phyloP scores from a whole-genome alignment of 2,888 invertebrate species.

The Eugnorisma glareosa region DNA sequence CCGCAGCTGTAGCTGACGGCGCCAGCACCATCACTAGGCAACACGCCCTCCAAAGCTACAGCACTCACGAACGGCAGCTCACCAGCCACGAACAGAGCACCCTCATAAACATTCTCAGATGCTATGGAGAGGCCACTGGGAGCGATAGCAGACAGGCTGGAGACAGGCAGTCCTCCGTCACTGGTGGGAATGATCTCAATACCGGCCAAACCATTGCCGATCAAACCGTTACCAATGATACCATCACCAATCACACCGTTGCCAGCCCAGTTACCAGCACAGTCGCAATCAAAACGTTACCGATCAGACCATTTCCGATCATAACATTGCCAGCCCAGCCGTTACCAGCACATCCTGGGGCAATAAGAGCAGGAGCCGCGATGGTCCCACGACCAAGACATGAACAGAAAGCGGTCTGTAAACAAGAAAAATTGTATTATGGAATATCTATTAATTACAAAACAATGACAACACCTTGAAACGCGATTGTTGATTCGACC shows the following conservation, averaged over 20 bases:
- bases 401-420: not conserved
- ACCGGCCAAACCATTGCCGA: conserved; percentile 7
- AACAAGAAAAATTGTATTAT: not conserved
- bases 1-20: conserved; percentile 56
- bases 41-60: conserved; percentile 72
- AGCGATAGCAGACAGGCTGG: conserved; percentile 9
- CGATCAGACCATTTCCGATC: not conserved
- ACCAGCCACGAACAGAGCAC: conserved; percentile 72
- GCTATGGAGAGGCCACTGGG: conserved; percentile 21
- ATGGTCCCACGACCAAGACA: not conserved
- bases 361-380: not conserved
- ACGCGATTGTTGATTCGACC: not conserved
- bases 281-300: not conserved
- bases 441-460: not conserved
- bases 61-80: conserved; percentile 77
- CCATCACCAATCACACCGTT: conserved; percentile 9
- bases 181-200: conserved; percentile 22
- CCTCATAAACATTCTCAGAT: conserved; percentile 52
- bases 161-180: conserved; percentile 23
- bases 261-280: conserved; percentile 7
- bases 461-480: too few species aligned
- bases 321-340: not conserved
- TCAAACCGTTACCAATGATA: not conserved
- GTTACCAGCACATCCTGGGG: conserved; percentile 21
- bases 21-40: conserved; percentile 75